Base-by-base conservation (phyloP, 2,888 invertebrate genomes). In the Drosophila ochracea region DNA sequence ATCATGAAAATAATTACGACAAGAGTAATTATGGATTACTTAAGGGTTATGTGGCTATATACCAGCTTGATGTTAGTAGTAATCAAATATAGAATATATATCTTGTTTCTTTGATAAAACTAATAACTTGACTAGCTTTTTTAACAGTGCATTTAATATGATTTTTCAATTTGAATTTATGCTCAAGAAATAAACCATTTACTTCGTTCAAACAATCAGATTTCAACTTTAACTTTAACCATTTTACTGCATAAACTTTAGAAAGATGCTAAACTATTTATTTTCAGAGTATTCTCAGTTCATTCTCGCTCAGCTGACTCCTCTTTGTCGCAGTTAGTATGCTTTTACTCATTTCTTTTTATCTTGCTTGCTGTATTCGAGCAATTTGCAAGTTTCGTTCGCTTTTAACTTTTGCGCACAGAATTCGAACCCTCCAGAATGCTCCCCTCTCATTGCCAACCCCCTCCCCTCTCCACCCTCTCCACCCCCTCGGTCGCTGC, bases 351-450 rank as follows among this genome's bases (percentile, higher is more conserved):
- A 61, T 55, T 65, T 39, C 31, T 54, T 73, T 61, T 70, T 65
- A 50, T 47, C 57, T 57, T 28, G 37, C 54, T 55, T 30, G 31
- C 62, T 52, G 33, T 57, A 50, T 69, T 68, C 53, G 55, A 52
- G 72, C 82, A 77, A 70, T 82, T 82, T 76, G 80, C 73, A 89
- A 89, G 84, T 82, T 84, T 83, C 65, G 60, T 71, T 61, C 68
- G 72, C 72, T 74, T 76, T 68, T 68, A 84, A 77, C 65, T 87
- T 78, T 82, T 78, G 72, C 62, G 59, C 67, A 74, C 43, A 63
- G 68, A 69, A 54, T 66, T 25, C 62, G 41, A 52, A 58, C 68
- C 59, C 68, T 49, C 33, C 37, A 5, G 30, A 35, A 57, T 39
- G 37, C 31, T 11, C 2, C 31, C 37, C 33, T 19, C 28, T 11